A percentile compares a stretch with the other conserved stretches of the same genome.
phyloP scores from a whole-genome alignment of 2,888 invertebrate species.

The Eucriotettix oculatus region DNA sequence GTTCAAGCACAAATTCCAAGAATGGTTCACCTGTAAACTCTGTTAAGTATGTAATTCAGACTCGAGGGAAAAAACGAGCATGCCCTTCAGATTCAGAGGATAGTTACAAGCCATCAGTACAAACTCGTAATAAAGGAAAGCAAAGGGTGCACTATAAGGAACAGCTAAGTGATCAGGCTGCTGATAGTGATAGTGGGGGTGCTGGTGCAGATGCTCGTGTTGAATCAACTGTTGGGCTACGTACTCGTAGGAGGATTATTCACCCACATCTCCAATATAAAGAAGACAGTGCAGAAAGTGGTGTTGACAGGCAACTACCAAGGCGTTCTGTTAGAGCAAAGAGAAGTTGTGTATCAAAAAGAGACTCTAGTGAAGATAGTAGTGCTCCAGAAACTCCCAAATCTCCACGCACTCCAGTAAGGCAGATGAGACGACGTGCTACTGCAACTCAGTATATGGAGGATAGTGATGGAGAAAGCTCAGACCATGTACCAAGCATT shows the following conservation, averaged over 20 bases:
- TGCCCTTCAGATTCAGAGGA: conserved; percentile 31
- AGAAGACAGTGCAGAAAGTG: conserved; percentile 20
- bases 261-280: background rate
- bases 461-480: conserved; percentile 19
- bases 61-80: conserved; percentile 4
- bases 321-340: conserved; percentile 3
- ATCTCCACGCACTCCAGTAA: conserved; percentile 8
- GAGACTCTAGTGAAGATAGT: conserved; percentile 14
- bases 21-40: background rate
- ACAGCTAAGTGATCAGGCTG: background rate
- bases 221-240: background rate
- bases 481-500: conserved; percentile 18
- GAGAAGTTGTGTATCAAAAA: background rate
- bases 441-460: conserved; percentile 25
- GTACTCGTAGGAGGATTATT: too few species aligned
- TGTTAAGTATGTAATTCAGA: background rate
- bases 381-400: conserved; percentile 19
- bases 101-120: conserved; percentile 30
- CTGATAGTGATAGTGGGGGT: background rate
- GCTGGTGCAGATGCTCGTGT: background rate
- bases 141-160: background rate
- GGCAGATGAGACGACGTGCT: conserved; percentile 26
- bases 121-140: background rate
- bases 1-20: background rate
- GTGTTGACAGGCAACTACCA: conserved; percentile 16